These are phyloP conservation scores for Phthorimaea operculella DNA, from an alignment of 1,140 invertebrate genomes.

Conservation along the genomic window DNA sequence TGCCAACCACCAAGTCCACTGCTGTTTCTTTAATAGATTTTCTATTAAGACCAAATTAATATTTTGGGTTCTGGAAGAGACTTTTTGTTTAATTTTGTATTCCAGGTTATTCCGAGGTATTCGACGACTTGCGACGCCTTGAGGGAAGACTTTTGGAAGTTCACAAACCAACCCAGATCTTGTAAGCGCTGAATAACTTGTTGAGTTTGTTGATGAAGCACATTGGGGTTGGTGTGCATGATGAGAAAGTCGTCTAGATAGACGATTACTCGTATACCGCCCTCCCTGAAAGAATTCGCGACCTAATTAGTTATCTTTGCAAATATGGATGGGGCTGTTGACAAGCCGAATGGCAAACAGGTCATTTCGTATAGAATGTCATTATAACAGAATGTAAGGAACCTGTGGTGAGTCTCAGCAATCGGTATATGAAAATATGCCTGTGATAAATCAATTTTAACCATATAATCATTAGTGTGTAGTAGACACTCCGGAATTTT, in stretches of 20 bases:
- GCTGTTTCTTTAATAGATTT: not conserved
- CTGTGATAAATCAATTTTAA: too few relatives aligned
- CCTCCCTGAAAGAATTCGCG: conserved; percentile 10
- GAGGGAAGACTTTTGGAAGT: not conserved
- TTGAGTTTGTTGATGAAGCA: not conserved
- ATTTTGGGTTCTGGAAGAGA: not conserved
- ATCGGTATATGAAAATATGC: conserved; percentile 2
- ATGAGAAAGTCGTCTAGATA: conserved; percentile 17
- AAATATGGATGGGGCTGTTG: conserved; percentile 10
- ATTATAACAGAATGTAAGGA: conserved; percentile 7
- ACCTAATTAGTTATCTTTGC: conserved; percentile 13
- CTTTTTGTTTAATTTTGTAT: not conserved
- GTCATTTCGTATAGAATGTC: conserved; percentile 16
- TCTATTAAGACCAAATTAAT: not conserved
- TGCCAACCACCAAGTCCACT: conserved; percentile 1
- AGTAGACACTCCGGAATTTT: conserved; percentile 22
- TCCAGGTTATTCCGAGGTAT: not conserved
- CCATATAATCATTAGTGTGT: conserved; percentile 12
- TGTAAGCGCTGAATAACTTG: not conserved
- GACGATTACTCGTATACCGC: conserved; percentile 17
- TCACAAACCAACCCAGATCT: not conserved
- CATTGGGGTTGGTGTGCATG: conserved; percentile 3
- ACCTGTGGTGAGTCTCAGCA: not conserved
- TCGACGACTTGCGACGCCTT: not conserved
- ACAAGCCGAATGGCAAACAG: conserved; percentile 18